Base-by-base conservation (phyloP, 2,113 vertebrate species). In the Cisticola juncidis region DNA sequence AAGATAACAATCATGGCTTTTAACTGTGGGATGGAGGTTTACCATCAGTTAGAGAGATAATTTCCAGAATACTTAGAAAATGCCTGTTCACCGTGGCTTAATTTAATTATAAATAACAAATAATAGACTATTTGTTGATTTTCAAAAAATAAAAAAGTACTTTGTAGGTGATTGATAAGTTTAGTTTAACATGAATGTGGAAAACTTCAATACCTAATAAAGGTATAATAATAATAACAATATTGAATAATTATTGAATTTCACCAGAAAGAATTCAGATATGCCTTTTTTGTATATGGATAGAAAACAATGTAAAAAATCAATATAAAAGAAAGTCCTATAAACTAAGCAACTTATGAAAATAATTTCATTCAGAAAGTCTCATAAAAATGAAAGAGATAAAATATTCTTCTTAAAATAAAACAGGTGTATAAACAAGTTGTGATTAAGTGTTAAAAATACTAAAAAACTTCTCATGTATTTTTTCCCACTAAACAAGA, bases 1-100 rank as follows among this genome's bases (percentile, higher is more conserved):
- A 91, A 70, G 78, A 95, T 83, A 93, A 92, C 64, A 94, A 94
- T 91, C 60, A 7, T 5, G 42, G n/a, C 33, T 93, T 95, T 97
- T 71, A 95, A 95, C 25, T 11, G 56, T 74, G n/a, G 23, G 44
- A 86, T 53, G 57, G 60, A 64, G 8, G 12, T 61, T 94, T 90
- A 42, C 38, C 72, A 31, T 60, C 31, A 17, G 40, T 42, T 83
- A 38, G 44, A 86, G 64, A 38, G 48, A 56, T 78, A 56, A 88
- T 70, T 93, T 92, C 60, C 60, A 96, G 60, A 90, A 74, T 78
- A 28, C 20, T 74, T 81, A 68, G 56, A 86, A 95, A 96, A 86
- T 81, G 8, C 9, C 17, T 14, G 8, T 53, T 42, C 60, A 26
- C 33, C 4, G 28, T 29, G 60, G 20, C 20, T 85, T 64, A 60